phyloP scores from a whole-genome alignment of 2,113 vertebrate genomes.

The Dromaius novaehollandiae region DNA sequence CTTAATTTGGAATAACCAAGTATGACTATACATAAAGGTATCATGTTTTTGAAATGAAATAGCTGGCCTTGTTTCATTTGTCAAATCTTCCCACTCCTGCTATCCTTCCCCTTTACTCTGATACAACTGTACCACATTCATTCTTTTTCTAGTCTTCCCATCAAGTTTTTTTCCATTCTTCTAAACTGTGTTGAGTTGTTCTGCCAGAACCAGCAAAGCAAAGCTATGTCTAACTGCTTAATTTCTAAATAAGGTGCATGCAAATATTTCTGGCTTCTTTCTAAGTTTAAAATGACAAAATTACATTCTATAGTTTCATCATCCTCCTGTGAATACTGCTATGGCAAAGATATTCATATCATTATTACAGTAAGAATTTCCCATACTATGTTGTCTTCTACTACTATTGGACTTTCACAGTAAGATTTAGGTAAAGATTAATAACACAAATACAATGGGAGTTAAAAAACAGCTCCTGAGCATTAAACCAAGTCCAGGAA shows the following conservation, averaged over 20 bases:
- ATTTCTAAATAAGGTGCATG: not conserved
- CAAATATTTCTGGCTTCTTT: not conserved
- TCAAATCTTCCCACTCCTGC: not conserved
- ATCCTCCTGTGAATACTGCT: not conserved
- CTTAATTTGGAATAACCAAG: not conserved
- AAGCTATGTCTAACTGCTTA: not conserved
- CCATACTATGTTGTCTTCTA: not conserved
- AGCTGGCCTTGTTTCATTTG: not conserved
- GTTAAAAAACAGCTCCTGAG: not conserved
- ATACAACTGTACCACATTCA: not conserved
- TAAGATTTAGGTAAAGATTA: not conserved
- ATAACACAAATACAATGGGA: not conserved
- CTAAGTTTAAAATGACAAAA: not conserved
- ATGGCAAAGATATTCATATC: not conserved
- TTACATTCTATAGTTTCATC: not conserved
- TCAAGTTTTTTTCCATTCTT: not conserved
- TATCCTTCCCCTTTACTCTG: not conserved
- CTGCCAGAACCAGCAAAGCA: not conserved
- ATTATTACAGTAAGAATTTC: not conserved
- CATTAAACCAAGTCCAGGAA: not conserved
- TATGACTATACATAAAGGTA: not conserved
- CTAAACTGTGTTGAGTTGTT: not conserved
- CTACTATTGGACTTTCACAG: not conserved
- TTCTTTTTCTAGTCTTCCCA: not conserved
- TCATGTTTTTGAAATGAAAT: not conserved